phyloP scores from a whole-genome alignment of 1,140 invertebrate genomes.

The Nymphalis io region DNA sequence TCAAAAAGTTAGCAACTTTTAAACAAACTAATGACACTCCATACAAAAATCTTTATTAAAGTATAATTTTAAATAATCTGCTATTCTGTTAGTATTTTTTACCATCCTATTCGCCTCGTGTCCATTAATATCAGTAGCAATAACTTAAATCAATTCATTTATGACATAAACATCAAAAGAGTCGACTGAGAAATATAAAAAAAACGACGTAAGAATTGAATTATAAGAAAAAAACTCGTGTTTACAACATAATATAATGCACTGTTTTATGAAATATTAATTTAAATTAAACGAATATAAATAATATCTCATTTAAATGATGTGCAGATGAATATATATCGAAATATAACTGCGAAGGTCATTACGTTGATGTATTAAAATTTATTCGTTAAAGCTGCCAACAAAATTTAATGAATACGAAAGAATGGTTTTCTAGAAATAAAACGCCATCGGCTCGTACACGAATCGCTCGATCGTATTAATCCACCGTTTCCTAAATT shows the following conservation, averaged over 20 bases:
- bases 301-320: slow-evolving; percentile 14
- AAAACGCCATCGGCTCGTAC: slow-evolving; percentile 51
- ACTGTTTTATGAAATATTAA: slow-evolving; percentile 1
- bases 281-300: not conserved
- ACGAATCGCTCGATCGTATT: slow-evolving; percentile 63
- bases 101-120: no score
- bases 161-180: not conserved
- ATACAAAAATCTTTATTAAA: no score
- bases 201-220: not conserved
- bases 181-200: not conserved
- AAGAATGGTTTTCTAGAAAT: slow-evolving; percentile 40
- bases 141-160: no score
- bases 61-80: no score
- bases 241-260: not conserved
- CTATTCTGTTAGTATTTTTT: no score
- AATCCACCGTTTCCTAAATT: slow-evolving; percentile 63
- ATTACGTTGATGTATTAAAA: slow-evolving; percentile 37
- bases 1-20: no score
- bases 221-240: no score
- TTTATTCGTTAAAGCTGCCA: slow-evolving; percentile 33
- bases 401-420: slow-evolving; percentile 36
- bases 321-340: slow-evolving; percentile 6
- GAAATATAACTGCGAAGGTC: slow-evolving; percentile 39
- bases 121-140: no score
- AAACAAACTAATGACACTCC: no score